Base-by-base conservation (phyloP, 2,888 invertebrate species). In the Nymphalis c-album region DNA sequence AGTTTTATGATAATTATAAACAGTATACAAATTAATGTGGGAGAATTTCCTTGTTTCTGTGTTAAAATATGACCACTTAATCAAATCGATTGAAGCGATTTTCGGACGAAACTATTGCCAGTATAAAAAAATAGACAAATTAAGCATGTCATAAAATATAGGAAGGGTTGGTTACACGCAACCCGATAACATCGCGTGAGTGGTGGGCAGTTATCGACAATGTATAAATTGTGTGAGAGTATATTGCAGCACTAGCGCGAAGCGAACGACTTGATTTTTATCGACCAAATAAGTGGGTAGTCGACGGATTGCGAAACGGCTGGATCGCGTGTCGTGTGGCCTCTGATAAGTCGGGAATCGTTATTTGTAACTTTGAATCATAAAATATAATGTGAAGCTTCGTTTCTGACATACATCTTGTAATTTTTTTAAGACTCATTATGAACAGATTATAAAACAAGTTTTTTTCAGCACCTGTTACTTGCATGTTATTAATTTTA, bases 271-370 rank as follows among this genome's bases (percentile, higher is more conserved):
- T 74, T 69, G 72, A 73, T 74, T 53, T n/a, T 60, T 79, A 79
- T 79, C 75, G 76, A 78, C 72, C 75, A 76, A 78, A 77, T 51
- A 64, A 64, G 64, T 59, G 50, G 50, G 59, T 61, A 60, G 67
- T 72, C 58, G 68, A 70, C 69, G 72, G 63, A 70, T 77, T 69
- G 76, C 80, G 72, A 81, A 83, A 85, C 77, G 78, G 77, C 79
- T 71, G 73, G 70, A 80, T 86, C 75, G 86, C 85, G 85, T 86
- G 85, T 74, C 76, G 58, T 31, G 40, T 20, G 47, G 26, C 31
- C 47, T 57, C 40, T 62, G 18, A 62, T 45, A 57, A 57, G 57
- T 55, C 26, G 8, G 40, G 40, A 57, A 57, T 40, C 18, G 35
- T 57, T 57, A 57, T 35, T 40, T 40, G 57, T 57, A 18, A 18